A percentile compares a stretch with the other conserved stretches of the same genome.
Conservation (phyloP, 1,140 invertebrate genomes). For the Papilio glaucus region DNA sequence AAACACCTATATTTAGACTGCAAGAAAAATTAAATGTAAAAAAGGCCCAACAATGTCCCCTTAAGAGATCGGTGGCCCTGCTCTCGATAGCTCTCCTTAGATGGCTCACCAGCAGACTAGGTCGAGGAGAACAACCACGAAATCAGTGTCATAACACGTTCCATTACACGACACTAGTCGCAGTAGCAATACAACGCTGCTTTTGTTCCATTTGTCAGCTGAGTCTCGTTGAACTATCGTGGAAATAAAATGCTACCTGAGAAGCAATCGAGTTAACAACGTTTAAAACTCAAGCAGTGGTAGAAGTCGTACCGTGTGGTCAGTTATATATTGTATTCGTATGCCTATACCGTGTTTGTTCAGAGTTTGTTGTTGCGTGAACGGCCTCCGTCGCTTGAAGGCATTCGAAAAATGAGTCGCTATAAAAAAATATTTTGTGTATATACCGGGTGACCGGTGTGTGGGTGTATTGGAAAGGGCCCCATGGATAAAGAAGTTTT, state of each 20-base stretch:
- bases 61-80: slow-evolving; percentile 79
- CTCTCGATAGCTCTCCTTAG: slow-evolving; percentile 82
- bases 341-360: slow-evolving; percentile 55
- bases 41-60: slow-evolving; percentile 67
- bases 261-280: slow-evolving; percentile 21
- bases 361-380: slow-evolving; percentile 66
- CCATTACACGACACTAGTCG: slow-evolving; percentile 43
- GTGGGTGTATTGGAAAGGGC: slow-evolving; percentile 12
- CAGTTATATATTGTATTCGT: slow-evolving; percentile 63
- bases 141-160: slow-evolving; percentile 77
- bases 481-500: slow-evolving; percentile 12
- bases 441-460: slow-evolving; percentile 13
- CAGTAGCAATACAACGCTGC: slow-evolving; percentile 53
- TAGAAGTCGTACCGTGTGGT: slow-evolving; percentile 61
- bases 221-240: neutral
- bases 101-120: slow-evolving; percentile 80
- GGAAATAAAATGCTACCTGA: slow-evolving; percentile 12
- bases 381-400: slow-evolving; percentile 64
- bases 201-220: slow-evolving; percentile 40
- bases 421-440: slow-evolving; percentile 47
- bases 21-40: slow-evolving; percentile 52
- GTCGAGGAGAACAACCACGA: slow-evolving; percentile 80
- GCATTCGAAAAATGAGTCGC: slow-evolving; percentile 57
- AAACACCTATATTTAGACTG: slow-evolving; percentile 30
- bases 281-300: slow-evolving; percentile 43